Conservation (phyloP, 1,140 invertebrate species). For the Heterodera carotae region DNA sequence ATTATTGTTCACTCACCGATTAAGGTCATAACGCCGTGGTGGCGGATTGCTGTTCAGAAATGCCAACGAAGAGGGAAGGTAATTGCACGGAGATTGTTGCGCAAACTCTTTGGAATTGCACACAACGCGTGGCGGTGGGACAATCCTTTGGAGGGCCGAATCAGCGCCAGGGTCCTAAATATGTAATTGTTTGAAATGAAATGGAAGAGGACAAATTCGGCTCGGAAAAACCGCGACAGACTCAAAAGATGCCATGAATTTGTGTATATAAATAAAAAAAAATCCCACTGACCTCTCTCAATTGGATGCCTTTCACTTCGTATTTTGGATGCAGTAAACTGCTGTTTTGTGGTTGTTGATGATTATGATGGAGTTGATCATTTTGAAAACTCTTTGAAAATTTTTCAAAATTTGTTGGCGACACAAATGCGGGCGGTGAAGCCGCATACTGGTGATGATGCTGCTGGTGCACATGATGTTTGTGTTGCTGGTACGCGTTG, state of each 20-base stretch:
- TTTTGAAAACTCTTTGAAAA: not conserved
- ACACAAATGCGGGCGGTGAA: too few species aligned
- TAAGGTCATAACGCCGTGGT: constrained; percentile 25
- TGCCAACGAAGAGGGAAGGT: constrained; percentile 14
- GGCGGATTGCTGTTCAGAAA: constrained; percentile 16
- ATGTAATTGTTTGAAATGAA: not conserved
- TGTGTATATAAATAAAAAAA: not conserved
- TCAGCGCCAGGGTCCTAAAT: not conserved
- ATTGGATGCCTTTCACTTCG: not conserved
- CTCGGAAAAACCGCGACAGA: too few species aligned
- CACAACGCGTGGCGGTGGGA: not conserved
- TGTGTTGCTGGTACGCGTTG: too few species aligned
- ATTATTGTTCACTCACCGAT: not conserved
- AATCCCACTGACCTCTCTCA: not conserved
- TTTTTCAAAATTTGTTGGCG: not conserved
- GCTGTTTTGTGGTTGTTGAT: too few species aligned
- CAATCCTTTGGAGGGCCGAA: not conserved
- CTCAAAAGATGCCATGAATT: too few species aligned
- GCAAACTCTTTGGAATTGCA: constrained; percentile 3
- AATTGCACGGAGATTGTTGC: not conserved
- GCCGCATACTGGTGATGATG: too few species aligned
- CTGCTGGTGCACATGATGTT: too few species aligned
- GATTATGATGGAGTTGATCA: not conserved
- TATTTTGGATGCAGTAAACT: not conserved
- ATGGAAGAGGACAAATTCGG: not conserved